phyloP scores from a whole-genome alignment of 2,888 invertebrate species.

The Ennomos fuscantarius region DNA sequence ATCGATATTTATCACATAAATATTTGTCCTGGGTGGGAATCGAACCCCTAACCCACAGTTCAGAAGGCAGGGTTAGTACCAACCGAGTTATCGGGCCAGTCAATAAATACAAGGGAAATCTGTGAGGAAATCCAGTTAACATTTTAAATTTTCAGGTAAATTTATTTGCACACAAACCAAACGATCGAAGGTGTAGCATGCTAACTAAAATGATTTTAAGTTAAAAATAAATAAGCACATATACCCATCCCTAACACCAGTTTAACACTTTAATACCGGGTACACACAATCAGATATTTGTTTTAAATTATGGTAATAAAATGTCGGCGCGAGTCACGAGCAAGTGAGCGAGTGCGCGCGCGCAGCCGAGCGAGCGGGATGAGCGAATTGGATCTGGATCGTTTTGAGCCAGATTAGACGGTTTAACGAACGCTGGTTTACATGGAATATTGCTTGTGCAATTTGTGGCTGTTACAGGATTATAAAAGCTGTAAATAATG shows the following conservation, averaged over 20 bases:
- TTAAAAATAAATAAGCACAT: neutral
- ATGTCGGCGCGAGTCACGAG: conserved; percentile 84
- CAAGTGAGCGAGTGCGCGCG: conserved; percentile 71
- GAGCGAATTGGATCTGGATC: conserved; percentile 72
- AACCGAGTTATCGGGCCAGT: no score
- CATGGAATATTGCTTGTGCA: conserved; percentile 2
- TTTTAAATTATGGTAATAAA: conserved; percentile 87
- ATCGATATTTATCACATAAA: no score
- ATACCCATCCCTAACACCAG: conserved; percentile 69
- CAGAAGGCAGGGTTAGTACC: no score
- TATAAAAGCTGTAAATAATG: no score
- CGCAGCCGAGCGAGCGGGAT: conserved; percentile 50
- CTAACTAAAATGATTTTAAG: neutral
- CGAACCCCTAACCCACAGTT: no score
- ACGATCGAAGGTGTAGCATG: no score
- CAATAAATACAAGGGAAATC: no score
- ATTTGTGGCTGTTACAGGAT: neutral
- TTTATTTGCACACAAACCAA: no score
- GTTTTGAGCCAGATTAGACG: conserved; percentile 43
- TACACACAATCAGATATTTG: conserved; percentile 86
- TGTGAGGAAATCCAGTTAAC: no score
- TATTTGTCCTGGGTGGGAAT: no score
- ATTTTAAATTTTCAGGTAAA: no score
- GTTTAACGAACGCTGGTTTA: conserved; percentile 34
- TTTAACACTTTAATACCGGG: conserved; percentile 84